Conservation (phyloP, 2,888 invertebrate species). For the Rotaria magnacalcarata region DNA sequence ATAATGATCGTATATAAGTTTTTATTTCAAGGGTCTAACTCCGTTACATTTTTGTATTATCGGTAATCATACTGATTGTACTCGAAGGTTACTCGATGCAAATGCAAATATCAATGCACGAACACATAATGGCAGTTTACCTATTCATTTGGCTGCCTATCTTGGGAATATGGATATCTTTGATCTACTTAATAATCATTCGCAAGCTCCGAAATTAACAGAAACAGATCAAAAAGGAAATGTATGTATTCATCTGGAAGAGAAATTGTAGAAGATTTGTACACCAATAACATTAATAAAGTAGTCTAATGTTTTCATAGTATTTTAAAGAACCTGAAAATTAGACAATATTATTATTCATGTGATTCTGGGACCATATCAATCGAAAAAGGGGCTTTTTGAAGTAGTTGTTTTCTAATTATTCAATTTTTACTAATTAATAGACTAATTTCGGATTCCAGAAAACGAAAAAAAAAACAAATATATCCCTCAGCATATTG, state of each 20-base stretch:
- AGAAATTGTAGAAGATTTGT: too few species aligned
- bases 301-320: too few species aligned
- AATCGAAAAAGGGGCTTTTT: too few species aligned
- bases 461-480: too few species aligned
- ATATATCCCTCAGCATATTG: too few species aligned
- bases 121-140: not conserved
- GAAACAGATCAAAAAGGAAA: slow-evolving; percentile 25
- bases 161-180: not conserved
- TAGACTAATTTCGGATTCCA: too few species aligned
- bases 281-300: too few species aligned
- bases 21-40: not conserved
- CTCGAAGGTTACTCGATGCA: not conserved
- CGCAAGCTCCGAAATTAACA: not conserved
- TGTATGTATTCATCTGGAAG: not conserved
- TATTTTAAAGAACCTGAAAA: too few species aligned
- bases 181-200: not conserved
- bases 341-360: too few species aligned
- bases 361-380: too few species aligned
- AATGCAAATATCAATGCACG: not conserved
- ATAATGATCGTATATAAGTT: not conserved
- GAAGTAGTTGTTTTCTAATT: too few species aligned
- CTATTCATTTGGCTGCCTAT: not conserved
- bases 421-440: too few species aligned
- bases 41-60: slow-evolving; percentile 15
- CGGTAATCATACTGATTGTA: not conserved